Evolutionary conservation across 2,797 vertebrate species (phyloP), one percentile per base, ranked within the genome.

Genomic region (Lepus townsendii): DNA sequence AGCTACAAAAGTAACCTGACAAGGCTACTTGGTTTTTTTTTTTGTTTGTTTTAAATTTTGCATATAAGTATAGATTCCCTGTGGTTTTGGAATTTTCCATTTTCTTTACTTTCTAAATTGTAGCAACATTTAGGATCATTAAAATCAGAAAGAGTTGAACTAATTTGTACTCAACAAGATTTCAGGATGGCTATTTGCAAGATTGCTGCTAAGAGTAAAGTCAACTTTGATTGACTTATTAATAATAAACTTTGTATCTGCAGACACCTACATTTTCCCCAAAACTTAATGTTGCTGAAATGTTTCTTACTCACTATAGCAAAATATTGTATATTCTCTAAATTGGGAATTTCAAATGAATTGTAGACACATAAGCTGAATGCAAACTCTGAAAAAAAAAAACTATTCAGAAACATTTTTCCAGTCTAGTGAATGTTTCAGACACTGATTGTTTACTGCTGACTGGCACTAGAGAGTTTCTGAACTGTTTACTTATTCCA

Each of bases 401-500:
- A 88, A 91, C 60, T 85, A 78, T 91, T 86, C 27, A 76, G 63
- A 47, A 91, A 79, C 1, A 35, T 73, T 87, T 86, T 90, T 73
- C 71, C 75, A 73, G 52, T 83, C 26, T 78, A 76, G 47, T 65
- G 66, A 89, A 50, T 92, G 52, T 79, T 91, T 95, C 52, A 80
- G 90, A 86, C 80, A 93, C 47, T 68, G 63, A 92, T 65, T 93
- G 80, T 20, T 72, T 72, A 95, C 47, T 66, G 35, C 83, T 79
- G 7, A 54, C 65, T 60, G 52, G 35, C 71, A 76, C 75, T 65
- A 86, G 65, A 77, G 22, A 75, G 62, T 82, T 95, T 94, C 93
- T 93, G 71, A 20, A 85, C 87, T 95, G 73, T 91, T 89, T 65
- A 65, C 69, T 87, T 91, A 80, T 86, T 95, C 91, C 65, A 89